Conservation (phyloP, 2,888 invertebrate species). For the Cataglyphis livida region DNA sequence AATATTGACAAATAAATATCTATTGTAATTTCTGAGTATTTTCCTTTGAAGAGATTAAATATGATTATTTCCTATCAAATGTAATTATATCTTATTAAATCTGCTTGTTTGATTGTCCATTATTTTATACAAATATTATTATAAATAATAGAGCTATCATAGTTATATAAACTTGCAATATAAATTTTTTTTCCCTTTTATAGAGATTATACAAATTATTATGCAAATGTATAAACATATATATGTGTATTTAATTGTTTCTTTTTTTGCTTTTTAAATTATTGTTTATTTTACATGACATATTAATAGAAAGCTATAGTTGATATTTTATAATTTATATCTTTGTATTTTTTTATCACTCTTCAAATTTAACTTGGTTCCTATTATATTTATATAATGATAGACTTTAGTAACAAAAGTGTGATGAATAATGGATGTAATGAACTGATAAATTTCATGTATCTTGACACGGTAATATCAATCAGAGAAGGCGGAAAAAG, state of each 20-base stretch:
- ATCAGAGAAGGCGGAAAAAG: not conserved
- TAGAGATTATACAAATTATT: not conserved
- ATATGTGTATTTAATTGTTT: too few species aligned
- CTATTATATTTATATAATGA: not conserved
- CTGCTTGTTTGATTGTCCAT: not conserved
- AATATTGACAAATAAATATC: not conserved
- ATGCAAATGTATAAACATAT: not conserved
- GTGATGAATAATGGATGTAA: not conserved
- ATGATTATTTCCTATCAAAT: slow-evolving; percentile 6
- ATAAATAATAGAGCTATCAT: not conserved
- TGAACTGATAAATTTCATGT: not conserved
- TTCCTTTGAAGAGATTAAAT: not conserved
- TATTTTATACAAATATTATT: slow-evolving; percentile 7
- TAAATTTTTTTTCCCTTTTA: not conserved
- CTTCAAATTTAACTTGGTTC: not conserved
- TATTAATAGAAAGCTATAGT: not conserved
- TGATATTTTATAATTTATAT: not conserved
- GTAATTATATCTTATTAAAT: slow-evolving; percentile 25
- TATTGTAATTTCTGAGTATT: not conserved
- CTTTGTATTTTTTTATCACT: not conserved
- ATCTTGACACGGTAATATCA: not conserved
- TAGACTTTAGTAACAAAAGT: not conserved
- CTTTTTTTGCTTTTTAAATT: not conserved
- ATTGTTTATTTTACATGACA: not conserved
- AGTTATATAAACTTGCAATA: slow-evolving; percentile 5